Evolutionary conservation across 2,888 invertebrate genomes (phyloP), one percentile per base, ranked within the genome.

Genomic region (Rambutsinella grinnellia): DNA sequence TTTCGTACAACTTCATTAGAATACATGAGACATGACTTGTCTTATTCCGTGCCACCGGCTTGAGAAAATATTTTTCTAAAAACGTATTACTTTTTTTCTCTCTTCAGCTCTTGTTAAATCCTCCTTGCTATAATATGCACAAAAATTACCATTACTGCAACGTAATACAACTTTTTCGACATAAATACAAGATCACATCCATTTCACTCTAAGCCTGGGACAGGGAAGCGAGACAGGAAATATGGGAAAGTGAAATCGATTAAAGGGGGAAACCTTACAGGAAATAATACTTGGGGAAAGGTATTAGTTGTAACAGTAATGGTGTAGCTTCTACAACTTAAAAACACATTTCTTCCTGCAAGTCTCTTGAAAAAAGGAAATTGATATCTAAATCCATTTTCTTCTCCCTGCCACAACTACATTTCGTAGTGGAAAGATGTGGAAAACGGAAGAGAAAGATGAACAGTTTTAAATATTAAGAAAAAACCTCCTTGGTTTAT

Each of bases 381-480:
- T 71, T 71, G 71, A 71, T 71, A 71, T 71, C 63, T 47, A 63
- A 71, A 63, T 63, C 71, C 71, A 71, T 71, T 71, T 71, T 57
- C 71, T 47, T 61, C 57, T 63, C 71, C 49, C 71, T 57, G 24
- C 71, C 61, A 5, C 36, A 5, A 8, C 36, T 69, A 62, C 60
- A 71, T 61, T 63, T 71, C 63, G 57, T 63, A 71, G 54, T 57
- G 13, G 63, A 62, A 63, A 71, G 62, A 71, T 71, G 71, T 62
- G 26, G 57, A 17, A 36, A 5, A 36, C 24, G 63, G 63, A 62
- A 62, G 63, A 63, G 71, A 71, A 70, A 70, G 28, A 26, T 15
- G 60, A 60, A 53, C 51, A 60, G 15, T 49, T 44, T 61, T 62
- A 71, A 71, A 71, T 71, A 71, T 71, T 71, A 71, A 63, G 13